A percentile compares a stretch with the other conserved stretches of the same genome.
Evolutionary conservation across 2,113 vertebrate species (phyloP).

Genomic region (Semicossyphus pulcher): DNA sequence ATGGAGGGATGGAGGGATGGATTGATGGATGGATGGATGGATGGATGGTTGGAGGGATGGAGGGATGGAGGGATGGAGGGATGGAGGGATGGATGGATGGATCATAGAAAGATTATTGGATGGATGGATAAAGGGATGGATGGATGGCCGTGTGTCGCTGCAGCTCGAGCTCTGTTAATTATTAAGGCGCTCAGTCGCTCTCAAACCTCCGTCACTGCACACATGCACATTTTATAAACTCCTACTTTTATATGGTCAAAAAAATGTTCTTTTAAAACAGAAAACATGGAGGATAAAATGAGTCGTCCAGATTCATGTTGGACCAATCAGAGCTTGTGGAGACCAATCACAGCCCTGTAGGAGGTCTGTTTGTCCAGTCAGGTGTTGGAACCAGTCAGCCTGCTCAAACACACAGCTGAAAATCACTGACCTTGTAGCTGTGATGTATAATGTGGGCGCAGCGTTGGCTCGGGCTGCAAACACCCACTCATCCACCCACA

Average conservation of each 20-base stretch:
- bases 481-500: constrained; percentile 53
- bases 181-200: too few species aligned
- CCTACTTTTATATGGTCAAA: too few species aligned
- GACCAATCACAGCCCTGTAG: not conserved
- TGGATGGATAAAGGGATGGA: not conserved
- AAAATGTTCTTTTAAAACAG: too few species aligned
- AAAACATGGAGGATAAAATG: not conserved
- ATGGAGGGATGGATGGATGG: too few species aligned
- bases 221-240: not conserved
- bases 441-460: constrained; percentile 17
- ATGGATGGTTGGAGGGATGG: not conserved
- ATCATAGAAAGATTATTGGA: too few species aligned
- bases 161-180: too few species aligned
- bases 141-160: too few species aligned
- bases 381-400: not conserved
- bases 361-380: not conserved
- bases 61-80: too few species aligned
- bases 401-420: not conserved
- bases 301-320: not conserved
- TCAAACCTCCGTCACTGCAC: not conserved
- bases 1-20: too few species aligned
- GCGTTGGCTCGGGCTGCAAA: constrained; percentile 37
- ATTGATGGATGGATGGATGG: not conserved
- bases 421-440: constrained; percentile 32
- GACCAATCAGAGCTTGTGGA: not conserved